A percentile compares a stretch with the other conserved stretches of the same genome.
Evolutionary conservation across 2,113 vertebrate species (phyloP).

Genomic region (Gracilinanus agilis): DNA sequence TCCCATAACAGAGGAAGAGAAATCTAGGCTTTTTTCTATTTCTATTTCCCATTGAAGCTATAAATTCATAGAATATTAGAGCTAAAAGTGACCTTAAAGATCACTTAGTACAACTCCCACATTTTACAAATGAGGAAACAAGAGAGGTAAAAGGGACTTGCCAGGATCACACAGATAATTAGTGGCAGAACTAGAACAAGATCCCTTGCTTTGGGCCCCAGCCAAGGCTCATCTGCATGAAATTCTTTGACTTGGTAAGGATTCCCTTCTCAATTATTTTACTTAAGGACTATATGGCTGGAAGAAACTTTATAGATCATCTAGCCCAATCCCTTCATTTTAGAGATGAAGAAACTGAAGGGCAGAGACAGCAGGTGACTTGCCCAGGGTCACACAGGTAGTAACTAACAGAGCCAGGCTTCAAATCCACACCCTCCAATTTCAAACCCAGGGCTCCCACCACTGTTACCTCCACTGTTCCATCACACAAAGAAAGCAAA

Average conservation of each 20-base stretch:
- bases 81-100: conserved; percentile 5
- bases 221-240: neutral
- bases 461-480: neutral
- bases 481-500: neutral
- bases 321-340: neutral
- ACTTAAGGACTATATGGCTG: neutral
- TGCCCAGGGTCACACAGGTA: neutral
- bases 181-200: neutral
- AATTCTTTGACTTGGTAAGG: neutral
- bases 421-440: neutral
- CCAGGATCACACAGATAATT: neutral
- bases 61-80: neutral
- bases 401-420: neutral
- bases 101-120: neutral
- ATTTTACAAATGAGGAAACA: conserved; percentile 6
- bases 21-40: neutral
- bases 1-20: neutral
- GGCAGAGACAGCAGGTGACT: neutral
- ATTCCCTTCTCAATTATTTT: neutral
- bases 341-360: conserved; percentile 4
- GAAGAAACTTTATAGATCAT: neutral
- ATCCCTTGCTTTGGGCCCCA: neutral
- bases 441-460: neutral
- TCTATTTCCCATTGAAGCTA: neutral
- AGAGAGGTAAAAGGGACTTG: neutral